Evolutionary conservation across 2,113 vertebrate genomes (phyloP).

Genomic region (Balaeniceps rex): DNA sequence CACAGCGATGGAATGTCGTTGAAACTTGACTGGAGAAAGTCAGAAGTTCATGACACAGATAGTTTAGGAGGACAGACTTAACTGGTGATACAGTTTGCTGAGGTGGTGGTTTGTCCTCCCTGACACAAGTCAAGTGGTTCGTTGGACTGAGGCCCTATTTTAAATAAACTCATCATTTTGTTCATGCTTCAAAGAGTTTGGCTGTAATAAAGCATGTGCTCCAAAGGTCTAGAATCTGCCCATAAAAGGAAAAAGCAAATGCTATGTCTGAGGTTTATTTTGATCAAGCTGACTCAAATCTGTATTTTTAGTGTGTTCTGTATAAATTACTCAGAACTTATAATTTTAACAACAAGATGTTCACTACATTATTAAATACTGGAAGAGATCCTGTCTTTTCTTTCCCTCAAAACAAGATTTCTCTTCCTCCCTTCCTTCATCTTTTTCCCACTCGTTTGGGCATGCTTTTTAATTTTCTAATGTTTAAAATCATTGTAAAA

Average conservation of each 20-base stretch:
- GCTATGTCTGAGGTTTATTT: conserved; percentile 45
- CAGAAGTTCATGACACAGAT: neutral
- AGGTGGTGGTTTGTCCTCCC: neutral
- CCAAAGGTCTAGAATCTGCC: conserved; percentile 47
- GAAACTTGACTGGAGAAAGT: neutral
- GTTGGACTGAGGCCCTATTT: conserved; percentile 26
- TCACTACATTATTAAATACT: conserved; percentile 3
- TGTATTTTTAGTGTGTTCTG: conserved; percentile 61
- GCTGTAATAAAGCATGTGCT: conserved; percentile 49
- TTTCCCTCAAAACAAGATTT: neutral
- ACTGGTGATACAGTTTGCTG: neutral
- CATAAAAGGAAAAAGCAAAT: conserved; percentile 56
- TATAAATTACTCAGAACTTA: conserved; percentile 52
- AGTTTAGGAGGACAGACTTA: neutral
- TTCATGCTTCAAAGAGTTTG: conserved; percentile 50
- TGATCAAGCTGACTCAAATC: conserved; percentile 66
- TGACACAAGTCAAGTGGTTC: neutral
- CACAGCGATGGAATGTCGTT: neutral
- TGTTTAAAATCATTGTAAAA: conserved; percentile 15
- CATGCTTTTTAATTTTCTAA: conserved; percentile 9
- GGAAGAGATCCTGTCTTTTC: neutral
- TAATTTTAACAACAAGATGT: conserved; percentile 26
- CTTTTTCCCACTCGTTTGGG: neutral
- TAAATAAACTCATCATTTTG: conserved; percentile 44
- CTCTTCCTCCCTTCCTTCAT: neutral